These are phyloP conservation scores for Drosophila parabipectinata DNA, from an alignment of 1,140 invertebrate species.

Conservation along the genomic window DNA sequence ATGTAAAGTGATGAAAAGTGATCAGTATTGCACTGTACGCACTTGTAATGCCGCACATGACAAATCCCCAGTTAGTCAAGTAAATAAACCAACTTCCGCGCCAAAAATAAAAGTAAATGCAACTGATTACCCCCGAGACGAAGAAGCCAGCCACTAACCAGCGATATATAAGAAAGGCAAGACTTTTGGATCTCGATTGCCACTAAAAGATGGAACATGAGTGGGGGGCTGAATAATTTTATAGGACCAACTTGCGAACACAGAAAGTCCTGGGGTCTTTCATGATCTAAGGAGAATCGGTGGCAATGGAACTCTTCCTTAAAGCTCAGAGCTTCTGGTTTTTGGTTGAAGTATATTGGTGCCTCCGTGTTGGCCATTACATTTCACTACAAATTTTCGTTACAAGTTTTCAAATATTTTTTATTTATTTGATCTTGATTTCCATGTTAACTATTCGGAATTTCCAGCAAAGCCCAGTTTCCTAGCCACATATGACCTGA, in stretches of 20 bases:
- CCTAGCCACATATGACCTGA: conserved; percentile 37
- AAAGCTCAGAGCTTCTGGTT: conserved; percentile 29
- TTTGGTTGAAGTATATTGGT: neutral
- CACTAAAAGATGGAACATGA: conserved; percentile 34
- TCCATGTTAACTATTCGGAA: neutral
- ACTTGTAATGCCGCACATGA: conserved; percentile 36
- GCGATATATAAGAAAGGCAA: conserved; percentile 46
- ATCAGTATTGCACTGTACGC: conserved; percentile 30
- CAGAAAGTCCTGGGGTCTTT: conserved; percentile 29
- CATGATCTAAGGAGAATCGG: conserved; percentile 25
- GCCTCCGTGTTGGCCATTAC: neutral
- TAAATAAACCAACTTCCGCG: conserved; percentile 47
- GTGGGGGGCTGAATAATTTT: too few species aligned
- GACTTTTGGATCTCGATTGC: conserved; percentile 28
- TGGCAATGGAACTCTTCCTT: conserved; percentile 18
- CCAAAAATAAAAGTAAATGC: neutral
- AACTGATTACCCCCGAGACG: conserved; percentile 1
- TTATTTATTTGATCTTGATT: neutral
- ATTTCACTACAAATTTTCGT: neutral
- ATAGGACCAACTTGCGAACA: conserved; percentile 57
- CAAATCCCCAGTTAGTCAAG: conserved; percentile 57
- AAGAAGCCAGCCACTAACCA: conserved; percentile 49
- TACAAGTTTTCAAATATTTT: neutral
- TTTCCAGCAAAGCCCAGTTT: conserved; percentile 8
- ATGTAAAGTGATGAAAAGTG: conserved; percentile 20